A percentile compares a stretch with the other conserved stretches of the same genome.
These are phyloP conservation scores for Leucoraja erinaceus DNA, from an alignment of 2,113 vertebrate genomes.

Conservation along the genomic window DNA sequence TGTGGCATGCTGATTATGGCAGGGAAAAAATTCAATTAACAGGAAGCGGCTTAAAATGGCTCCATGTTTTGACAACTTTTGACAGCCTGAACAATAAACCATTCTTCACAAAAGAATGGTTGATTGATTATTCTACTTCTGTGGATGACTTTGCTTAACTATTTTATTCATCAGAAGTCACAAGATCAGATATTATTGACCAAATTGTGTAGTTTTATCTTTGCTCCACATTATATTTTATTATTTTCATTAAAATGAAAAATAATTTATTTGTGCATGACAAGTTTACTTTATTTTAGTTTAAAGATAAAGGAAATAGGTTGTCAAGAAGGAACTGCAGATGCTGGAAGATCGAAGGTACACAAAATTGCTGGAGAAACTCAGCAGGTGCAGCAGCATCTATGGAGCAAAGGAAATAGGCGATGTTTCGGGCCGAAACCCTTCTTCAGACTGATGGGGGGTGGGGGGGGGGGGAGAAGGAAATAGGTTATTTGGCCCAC, in stretches of 20 bases:
- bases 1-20: neutral
- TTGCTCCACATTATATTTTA: neutral
- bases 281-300: neutral
- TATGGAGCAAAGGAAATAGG: too few relatives aligned
- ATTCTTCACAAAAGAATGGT: neutral
- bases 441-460: too few relatives aligned
- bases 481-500: too few relatives aligned
- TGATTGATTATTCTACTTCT: neutral
- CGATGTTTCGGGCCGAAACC: too few relatives aligned
- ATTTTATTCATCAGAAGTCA: neutral
- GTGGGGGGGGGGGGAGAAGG: too few relatives aligned
- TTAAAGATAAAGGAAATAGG: too few relatives aligned
- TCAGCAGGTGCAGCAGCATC: too few relatives aligned
- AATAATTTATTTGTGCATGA: neutral
- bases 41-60: neutral
- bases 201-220: neutral
- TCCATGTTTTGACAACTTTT: neutral
- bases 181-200: neutral
- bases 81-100: neutral
- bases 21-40: neutral
- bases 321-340: too few relatives aligned
- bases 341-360: too few relatives aligned
- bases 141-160: neutral
- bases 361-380: too few relatives aligned
- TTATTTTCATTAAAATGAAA: neutral